These are phyloP conservation scores for Itoplectis maculator DNA, from an alignment of 2,888 invertebrate species.

Conservation along the genomic window DNA sequence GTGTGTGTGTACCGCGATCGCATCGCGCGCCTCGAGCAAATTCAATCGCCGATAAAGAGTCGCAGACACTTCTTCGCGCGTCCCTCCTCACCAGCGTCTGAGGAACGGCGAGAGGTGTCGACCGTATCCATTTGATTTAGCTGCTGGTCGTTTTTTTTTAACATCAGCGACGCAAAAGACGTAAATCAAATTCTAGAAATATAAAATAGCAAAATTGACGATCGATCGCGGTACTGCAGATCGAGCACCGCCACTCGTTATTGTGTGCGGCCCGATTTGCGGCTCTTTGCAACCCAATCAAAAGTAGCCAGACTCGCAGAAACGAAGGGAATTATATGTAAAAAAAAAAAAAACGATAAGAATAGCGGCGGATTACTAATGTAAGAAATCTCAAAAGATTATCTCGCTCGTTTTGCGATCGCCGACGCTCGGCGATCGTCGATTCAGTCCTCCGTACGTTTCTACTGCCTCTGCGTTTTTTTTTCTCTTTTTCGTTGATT, in stretches of 20 bases:
- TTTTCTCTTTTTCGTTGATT: constrained; percentile 37
- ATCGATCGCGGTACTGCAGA: constrained; percentile 30
- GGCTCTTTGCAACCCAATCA: constrained; percentile 83
- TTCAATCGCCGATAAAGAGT: constrained; percentile 35
- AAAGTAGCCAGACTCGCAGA: constrained; percentile 80
- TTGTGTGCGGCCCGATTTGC: constrained; percentile 7
- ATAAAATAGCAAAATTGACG: constrained; percentile 34
- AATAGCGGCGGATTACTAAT: constrained; percentile 50
- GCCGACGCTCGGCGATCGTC: constrained; percentile 35
- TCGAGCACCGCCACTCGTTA: constrained; percentile 32
- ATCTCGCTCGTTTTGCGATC: constrained; percentile 34
- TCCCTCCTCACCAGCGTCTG: not conserved
- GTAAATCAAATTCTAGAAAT: constrained; percentile 9
- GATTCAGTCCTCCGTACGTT: constrained; percentile 58
- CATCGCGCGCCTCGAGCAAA: constrained; percentile 28
- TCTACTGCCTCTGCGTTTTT: constrained; percentile 24
- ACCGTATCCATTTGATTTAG: constrained; percentile 33
- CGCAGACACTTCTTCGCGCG: constrained; percentile 22
- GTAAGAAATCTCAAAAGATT: constrained; percentile 40
- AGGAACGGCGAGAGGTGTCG: constrained; percentile 19
- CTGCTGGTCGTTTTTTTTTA: not conserved
- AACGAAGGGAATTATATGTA: constrained; percentile 77
- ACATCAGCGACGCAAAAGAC: constrained; percentile 12
- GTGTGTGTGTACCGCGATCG: constrained; percentile 54
- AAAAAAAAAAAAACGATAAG: constrained; percentile 62